Evolutionary conservation across 2,888 invertebrate genomes (phyloP).

Genomic region (Catocala fraxini): DNA sequence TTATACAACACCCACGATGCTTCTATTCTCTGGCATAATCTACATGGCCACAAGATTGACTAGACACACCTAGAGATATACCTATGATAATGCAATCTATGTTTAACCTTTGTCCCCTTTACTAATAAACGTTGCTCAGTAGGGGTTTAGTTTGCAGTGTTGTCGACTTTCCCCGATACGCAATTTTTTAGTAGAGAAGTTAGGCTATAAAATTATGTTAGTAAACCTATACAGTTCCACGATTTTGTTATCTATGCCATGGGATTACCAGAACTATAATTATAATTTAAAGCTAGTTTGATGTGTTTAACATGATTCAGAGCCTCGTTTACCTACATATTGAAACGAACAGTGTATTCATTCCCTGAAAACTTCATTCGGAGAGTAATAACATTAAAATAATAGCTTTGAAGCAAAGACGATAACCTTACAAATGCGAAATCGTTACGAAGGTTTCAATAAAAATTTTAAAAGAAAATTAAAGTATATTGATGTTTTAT

Average conservation of each 20-base stretch:
- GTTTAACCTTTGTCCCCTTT: no score
- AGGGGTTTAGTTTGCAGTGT: no score
- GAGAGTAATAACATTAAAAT: slow-evolving; percentile 19
- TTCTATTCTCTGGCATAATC: neutral
- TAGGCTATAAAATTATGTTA: no score
- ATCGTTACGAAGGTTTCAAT: neutral
- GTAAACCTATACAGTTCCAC: no score
- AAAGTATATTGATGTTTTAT: neutral
- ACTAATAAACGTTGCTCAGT: no score
- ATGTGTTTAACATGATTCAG: slow-evolving; percentile 1
- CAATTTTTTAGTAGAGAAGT: no score
- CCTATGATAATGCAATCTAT: no score
- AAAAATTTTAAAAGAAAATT: no score
- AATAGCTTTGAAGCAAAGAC: slow-evolving; percentile 11
- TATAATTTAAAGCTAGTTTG: no score
- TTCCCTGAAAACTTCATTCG: slow-evolving; percentile 14
- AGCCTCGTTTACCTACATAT: slow-evolving; percentile 7
- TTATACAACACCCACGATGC: slow-evolving; percentile 1
- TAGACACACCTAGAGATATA: neutral
- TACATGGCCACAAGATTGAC: slow-evolving; percentile 3
- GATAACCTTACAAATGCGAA: slow-evolving; percentile 1
- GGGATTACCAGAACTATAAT: no score
- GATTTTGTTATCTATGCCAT: no score
- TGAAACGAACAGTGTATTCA: slow-evolving; percentile 5
- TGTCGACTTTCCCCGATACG: no score